A percentile compares a stretch with the other conserved stretches of the same genome.
phyloP scores from a whole-genome alignment of 2,888 invertebrate genomes.

The Seira sanloemensis region DNA sequence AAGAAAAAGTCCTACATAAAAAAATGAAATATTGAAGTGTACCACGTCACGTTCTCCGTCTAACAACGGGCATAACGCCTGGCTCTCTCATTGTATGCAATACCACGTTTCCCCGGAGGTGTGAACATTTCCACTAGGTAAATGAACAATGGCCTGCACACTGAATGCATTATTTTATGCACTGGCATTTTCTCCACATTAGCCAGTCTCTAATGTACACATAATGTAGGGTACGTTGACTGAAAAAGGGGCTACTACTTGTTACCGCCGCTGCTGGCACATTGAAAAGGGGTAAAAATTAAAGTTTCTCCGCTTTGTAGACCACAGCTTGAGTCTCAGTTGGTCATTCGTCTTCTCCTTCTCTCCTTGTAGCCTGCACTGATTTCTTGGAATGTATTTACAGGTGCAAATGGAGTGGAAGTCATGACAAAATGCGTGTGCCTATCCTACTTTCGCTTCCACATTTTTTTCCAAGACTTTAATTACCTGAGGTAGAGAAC shows the following conservation, averaged over 20 bases:
- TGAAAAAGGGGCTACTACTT: background rate
- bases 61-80: background rate
- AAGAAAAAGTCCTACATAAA: slow-evolving; percentile 37
- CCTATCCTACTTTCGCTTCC: slow-evolving; percentile 41
- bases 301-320: slow-evolving; percentile 20
- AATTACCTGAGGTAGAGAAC: slow-evolving; percentile 31
- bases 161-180: slow-evolving; percentile 12
- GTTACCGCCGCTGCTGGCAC: background rate
- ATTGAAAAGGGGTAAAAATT: slow-evolving; percentile 31
- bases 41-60: slow-evolving; percentile 19
- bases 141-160: slow-evolving; percentile 35
- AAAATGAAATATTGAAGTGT: slow-evolving; percentile 49
- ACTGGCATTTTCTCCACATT: background rate
- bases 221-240: background rate
- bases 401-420: background rate
- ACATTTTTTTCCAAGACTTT: slow-evolving; percentile 25
- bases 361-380: slow-evolving; percentile 28
- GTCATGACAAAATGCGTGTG: slow-evolving; percentile 38
- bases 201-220: background rate
- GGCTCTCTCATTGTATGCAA: slow-evolving; percentile 9
- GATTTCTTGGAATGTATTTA: slow-evolving; percentile 24
- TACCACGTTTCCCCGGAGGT: slow-evolving; percentile 26
- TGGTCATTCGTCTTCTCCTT: slow-evolving; percentile 32
- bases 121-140: background rate
- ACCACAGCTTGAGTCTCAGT: slow-evolving; percentile 38